Base-by-base conservation (phyloP, 37 sponge, comb jelly and placozoan species). In the Haliclona indistincta region DNA sequence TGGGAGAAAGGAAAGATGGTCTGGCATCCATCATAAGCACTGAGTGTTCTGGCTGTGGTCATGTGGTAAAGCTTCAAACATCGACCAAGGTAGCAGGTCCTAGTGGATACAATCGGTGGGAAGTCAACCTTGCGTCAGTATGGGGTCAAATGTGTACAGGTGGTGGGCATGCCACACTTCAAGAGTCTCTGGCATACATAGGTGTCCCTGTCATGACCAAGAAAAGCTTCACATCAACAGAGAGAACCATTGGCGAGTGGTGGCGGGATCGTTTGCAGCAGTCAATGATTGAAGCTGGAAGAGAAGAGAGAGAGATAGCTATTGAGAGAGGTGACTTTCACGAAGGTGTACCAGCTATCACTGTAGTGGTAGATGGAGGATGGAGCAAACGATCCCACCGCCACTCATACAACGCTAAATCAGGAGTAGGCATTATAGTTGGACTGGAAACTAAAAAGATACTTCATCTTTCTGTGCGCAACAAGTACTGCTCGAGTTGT, bases 121-220 rank as follows among this genome's bases (percentile, higher is more conserved):
- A 65, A 41, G 68, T 58, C 19, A 84, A 77, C 22, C 35, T 71
- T 42, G 78, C 74, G 25, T 79, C 70, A 36, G 80, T 86, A 41
- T 74, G 78, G 68, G 86, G 78, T 15, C 79, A 84, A 56, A 86
- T 86, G 73, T 20, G 61, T 5, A 78, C 73, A 3, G 79, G 79
- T n/a, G 86, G 75, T 35, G 74, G 86, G 0, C 73, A 63, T 19
- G 37, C 68, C 7, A 30, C 32, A 39, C 56, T 86, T 17, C 40
- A 78, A 35, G 61, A 38, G 2, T 43, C 79, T n/a, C 32, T 78
- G 43, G 23, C 71, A 36, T 30, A 34, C 28, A 11, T 82, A 44
- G 76, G 64, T 4, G 68, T 85, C 8, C 79, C 79, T 34, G 74
- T 71, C 10, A 85, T 85, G 79, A 32, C 64, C 22, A 76, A 77